A percentile compares a stretch with the other conserved stretches of the same genome.
Evolutionary conservation across 2,797 vertebrate genomes (phyloP).

Genomic region (Semotilus atromaculatus): DNA sequence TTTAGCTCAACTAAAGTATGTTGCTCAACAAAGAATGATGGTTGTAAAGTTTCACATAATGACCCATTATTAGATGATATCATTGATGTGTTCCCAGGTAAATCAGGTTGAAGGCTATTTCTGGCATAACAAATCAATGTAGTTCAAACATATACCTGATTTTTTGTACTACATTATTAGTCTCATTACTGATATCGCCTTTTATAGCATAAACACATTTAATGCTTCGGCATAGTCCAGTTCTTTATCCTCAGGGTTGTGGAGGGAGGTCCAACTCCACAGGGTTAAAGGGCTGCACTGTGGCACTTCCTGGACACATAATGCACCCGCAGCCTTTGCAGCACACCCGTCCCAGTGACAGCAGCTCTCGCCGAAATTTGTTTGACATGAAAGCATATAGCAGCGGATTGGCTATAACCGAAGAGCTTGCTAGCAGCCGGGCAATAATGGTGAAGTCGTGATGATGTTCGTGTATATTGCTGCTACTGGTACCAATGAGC

Average conservation of each 20-base stretch:
- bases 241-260: slow-evolving; percentile 40
- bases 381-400: slow-evolving; percentile 79
- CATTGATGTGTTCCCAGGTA: not conserved
- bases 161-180: not conserved
- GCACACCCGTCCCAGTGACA: slow-evolving; percentile 61
- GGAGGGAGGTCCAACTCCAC: slow-evolving; percentile 68
- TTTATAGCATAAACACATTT: not conserved
- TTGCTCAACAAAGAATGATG: not conserved
- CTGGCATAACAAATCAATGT: slow-evolving; percentile 22
- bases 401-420: slow-evolving; percentile 77
- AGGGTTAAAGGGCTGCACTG: slow-evolving; percentile 71
- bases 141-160: not conserved
- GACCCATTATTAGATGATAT: not conserved
- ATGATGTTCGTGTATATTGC: slow-evolving; percentile 48
- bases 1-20: not conserved
- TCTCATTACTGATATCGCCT: not conserved
- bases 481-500: slow-evolving; percentile 62
- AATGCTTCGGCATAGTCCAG: not conserved
- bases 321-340: slow-evolving; percentile 62
- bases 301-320: slow-evolving; percentile 60
- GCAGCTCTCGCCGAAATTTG: slow-evolving; percentile 77
- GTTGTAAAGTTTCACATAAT: not conserved
- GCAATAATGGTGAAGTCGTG: slow-evolving; percentile 67
- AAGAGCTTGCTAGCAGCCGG: slow-evolving; percentile 76
- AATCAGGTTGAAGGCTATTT: not conserved